phyloP scores from a whole-genome alignment of 2,888 invertebrate genomes.

The Lithophane ornitopus region DNA sequence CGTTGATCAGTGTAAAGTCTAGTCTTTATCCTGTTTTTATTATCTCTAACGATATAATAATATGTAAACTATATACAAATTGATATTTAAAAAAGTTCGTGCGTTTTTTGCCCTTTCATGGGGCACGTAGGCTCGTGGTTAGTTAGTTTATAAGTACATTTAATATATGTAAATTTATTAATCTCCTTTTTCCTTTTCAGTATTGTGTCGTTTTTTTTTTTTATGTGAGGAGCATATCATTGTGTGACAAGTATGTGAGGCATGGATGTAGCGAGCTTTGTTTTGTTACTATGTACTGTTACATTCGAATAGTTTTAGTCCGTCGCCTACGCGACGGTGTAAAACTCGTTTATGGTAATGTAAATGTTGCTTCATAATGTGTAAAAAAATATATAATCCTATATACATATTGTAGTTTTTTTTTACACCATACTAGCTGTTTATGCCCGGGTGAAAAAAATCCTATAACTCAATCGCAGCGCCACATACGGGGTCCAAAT shows the following conservation, averaged over 20 bases:
- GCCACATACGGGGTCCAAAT: too few relatives aligned
- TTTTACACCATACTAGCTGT: constrained; percentile 8
- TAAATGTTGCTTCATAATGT: constrained; percentile 91
- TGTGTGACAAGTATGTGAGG: constrained; percentile 73
- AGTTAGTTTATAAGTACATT: constrained; percentile 89
- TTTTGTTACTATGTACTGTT: constrained; percentile 88
- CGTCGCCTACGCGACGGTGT: constrained; percentile 79
- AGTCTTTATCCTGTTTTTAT: constrained; percentile 90
- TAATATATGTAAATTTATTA: constrained; percentile 89
- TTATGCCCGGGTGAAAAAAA: too few relatives aligned
- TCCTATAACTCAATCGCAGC: too few relatives aligned
- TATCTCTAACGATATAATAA: constrained; percentile 87
- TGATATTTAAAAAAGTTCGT: constrained; percentile 86
- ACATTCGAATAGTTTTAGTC: constrained; percentile 89
- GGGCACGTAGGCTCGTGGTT: constrained; percentile 87
- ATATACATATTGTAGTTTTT: constrained; percentile 83
- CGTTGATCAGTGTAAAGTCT: constrained; percentile 91
- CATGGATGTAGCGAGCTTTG: constrained; percentile 74
- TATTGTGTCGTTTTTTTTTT: constrained; percentile 88
- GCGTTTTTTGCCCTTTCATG: constrained; percentile 82
- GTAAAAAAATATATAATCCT: constrained; percentile 91
- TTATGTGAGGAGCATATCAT: constrained; percentile 80
- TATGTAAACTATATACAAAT: constrained; percentile 87
- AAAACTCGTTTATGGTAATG: constrained; percentile 88
- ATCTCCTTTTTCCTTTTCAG: constrained; percentile 90